Evolutionary conservation across 2,888 invertebrate genomes (phyloP).

Genomic region (Ctenicera cuprea): DNA sequence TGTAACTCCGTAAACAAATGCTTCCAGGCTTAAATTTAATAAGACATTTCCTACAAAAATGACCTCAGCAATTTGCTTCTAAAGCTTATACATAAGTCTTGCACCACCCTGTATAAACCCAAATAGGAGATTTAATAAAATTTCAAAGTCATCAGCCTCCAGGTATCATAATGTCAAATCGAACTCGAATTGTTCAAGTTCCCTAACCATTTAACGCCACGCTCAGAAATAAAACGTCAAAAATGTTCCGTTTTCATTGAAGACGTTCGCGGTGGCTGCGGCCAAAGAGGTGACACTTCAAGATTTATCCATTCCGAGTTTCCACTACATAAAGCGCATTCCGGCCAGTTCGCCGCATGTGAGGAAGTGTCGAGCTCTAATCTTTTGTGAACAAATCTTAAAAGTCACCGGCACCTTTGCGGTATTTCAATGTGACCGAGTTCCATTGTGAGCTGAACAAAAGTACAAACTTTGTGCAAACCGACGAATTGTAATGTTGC

Average conservation of each 20-base stretch:
- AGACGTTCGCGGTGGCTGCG: constrained; percentile 40
- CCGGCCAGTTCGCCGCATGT: constrained; percentile 59
- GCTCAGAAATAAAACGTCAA: constrained; percentile 35
- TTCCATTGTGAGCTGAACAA: constrained; percentile 54
- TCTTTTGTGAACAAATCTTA: constrained; percentile 60
- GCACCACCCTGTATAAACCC: too few species aligned
- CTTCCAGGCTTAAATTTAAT: too few species aligned
- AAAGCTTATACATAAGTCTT: too few species aligned
- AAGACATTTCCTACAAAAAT: too few species aligned
- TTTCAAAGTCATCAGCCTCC: too few species aligned
- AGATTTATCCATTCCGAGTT: constrained; percentile 62
- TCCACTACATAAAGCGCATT: constrained; percentile 64
- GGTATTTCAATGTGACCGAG: constrained; percentile 54
- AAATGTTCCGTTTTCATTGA: constrained; percentile 42
- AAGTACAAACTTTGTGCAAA: constrained; percentile 52
- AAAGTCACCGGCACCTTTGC: constrained; percentile 63
- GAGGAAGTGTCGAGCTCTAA: constrained; percentile 63
- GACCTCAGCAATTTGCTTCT: too few species aligned
- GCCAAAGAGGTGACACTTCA: constrained; percentile 58
- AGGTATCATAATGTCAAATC: too few species aligned
- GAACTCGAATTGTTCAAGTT: background rate
- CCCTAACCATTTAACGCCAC: constrained; percentile 9
- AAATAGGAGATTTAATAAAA: too few species aligned
- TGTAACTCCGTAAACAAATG: too few species aligned
- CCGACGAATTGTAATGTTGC: constrained; percentile 52